These are phyloP conservation scores for Pelagia noctiluca DNA, from an alignment of 30 jellyfish, hydroid and myxozoan species.

Conservation along the genomic window DNA sequence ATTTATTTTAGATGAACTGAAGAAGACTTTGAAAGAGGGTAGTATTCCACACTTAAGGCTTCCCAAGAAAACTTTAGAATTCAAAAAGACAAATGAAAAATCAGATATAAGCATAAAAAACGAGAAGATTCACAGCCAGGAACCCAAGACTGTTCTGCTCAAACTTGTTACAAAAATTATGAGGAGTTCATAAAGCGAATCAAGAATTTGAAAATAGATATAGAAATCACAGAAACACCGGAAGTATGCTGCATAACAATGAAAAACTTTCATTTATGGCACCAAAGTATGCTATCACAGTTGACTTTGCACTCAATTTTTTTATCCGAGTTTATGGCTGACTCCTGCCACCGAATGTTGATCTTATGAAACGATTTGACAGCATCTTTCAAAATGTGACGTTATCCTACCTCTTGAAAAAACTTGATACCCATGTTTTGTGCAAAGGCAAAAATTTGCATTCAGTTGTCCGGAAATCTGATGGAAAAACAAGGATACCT, in stretches of 20 bases:
- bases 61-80: conserved; percentile 30
- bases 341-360: conserved; percentile 8
- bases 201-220: conserved; percentile 9
- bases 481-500: conserved; percentile 9
- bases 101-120: conserved; percentile 2
- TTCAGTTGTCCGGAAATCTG: not conserved
- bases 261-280: not conserved
- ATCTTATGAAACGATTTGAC: not conserved
- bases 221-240: not conserved
- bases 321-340: conserved; percentile 21
- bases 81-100: not conserved
- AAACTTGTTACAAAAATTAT: conserved; percentile 16
- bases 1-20: not conserved
- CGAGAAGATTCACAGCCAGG: conserved; percentile 13
- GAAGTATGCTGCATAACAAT: conserved; percentile 4
- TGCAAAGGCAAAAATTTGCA: conserved; percentile 28
- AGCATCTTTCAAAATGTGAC: conserved; percentile 38
- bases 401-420: conserved; percentile 24
- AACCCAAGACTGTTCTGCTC: conserved; percentile 7
- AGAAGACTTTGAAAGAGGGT: conserved; percentile 42
- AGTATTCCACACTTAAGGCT: conserved; percentile 21
- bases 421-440: conserved; percentile 24
- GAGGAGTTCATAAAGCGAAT: not conserved
- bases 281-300: conserved; percentile 23
- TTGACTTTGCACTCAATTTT: not conserved